These are phyloP conservation scores for Papilio aristodemus DNA, from an alignment of 1,140 invertebrate genomes.

Conservation along the genomic window DNA sequence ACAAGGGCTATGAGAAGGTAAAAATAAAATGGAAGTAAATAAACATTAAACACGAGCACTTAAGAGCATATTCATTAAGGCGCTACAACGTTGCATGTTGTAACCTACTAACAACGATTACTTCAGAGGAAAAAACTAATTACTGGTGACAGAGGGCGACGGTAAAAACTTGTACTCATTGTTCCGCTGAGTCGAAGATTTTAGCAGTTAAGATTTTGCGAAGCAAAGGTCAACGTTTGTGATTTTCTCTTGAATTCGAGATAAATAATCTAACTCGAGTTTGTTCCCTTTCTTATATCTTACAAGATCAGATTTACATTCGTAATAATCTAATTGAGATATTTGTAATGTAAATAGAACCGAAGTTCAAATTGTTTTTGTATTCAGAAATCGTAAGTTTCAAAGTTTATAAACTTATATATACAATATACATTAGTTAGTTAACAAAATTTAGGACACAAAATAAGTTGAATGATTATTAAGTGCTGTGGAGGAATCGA, in stretches of 20 bases:
- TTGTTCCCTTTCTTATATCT: not conserved
- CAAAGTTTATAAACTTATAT: too few species aligned
- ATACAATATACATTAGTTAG: too few species aligned
- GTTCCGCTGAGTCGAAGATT: constrained; percentile 52
- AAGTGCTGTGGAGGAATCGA: too few species aligned
- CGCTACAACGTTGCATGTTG: constrained; percentile 69
- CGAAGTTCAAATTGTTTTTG: too few species aligned
- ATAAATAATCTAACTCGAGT: not conserved
- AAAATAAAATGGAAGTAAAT: constrained; percentile 69
- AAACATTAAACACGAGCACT: constrained; percentile 70
- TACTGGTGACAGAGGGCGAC: constrained; percentile 64
- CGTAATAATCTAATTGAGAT: too few species aligned
- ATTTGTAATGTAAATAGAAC: too few species aligned
- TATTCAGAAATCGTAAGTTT: too few species aligned
- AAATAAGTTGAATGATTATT: too few species aligned
- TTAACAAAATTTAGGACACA: too few species aligned
- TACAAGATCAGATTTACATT: too few species aligned
- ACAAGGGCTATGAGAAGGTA: constrained; percentile 46
- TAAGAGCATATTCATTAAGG: constrained; percentile 71
- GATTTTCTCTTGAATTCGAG: not conserved
- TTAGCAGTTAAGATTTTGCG: constrained; percentile 47
- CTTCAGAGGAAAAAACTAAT: constrained; percentile 70
- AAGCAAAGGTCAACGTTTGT: constrained; percentile 39
- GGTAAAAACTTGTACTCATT: constrained; percentile 45
- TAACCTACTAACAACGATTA: constrained; percentile 58